phyloP scores from a whole-genome alignment of 1,140 invertebrate species.

The Aphelenchoides fujianensis region DNA sequence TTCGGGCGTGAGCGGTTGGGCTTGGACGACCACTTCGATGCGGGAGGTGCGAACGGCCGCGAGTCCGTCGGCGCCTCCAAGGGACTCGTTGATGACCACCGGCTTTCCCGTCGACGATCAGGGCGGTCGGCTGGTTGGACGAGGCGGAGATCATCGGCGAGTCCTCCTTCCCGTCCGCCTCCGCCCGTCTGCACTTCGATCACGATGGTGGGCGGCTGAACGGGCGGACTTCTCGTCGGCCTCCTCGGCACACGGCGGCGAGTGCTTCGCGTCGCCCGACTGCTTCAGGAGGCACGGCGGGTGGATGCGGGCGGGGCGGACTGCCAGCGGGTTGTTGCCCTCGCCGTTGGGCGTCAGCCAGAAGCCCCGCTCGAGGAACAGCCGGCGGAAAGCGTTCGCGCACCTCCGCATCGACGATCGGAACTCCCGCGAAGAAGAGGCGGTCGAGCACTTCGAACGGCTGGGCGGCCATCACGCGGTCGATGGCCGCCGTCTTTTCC shows the following conservation, averaged over 20 bases:
- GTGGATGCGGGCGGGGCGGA: background rate
- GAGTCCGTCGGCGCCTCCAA: no score
- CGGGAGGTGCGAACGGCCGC: background rate
- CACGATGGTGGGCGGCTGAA: background rate
- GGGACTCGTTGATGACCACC: no score
- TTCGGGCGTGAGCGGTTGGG: background rate
- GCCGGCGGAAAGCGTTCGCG: conserved; percentile 37
- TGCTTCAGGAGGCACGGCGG: conserved; percentile 5
- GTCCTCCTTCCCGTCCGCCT: background rate
- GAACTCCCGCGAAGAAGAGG: conserved; percentile 37
- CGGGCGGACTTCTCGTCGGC: conserved; percentile 1
- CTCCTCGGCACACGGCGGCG: background rate
- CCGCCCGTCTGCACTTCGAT: background rate
- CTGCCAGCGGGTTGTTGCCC: background rate
- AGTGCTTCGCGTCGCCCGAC: background rate
- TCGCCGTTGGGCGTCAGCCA: conserved; percentile 12
- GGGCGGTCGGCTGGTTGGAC: background rate
- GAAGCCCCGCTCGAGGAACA: conserved; percentile 26
- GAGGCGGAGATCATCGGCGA: background rate
- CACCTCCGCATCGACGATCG: conserved; percentile 40
- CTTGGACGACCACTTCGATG: background rate
- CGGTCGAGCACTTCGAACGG: conserved; percentile 36
- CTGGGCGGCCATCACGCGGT: conserved; percentile 28
- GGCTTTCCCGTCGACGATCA: background rate
- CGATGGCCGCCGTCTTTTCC: conserved; percentile 32